Conservation (phyloP, 2,888 invertebrate species). For the Dryocosmus kuriphilus region DNA sequence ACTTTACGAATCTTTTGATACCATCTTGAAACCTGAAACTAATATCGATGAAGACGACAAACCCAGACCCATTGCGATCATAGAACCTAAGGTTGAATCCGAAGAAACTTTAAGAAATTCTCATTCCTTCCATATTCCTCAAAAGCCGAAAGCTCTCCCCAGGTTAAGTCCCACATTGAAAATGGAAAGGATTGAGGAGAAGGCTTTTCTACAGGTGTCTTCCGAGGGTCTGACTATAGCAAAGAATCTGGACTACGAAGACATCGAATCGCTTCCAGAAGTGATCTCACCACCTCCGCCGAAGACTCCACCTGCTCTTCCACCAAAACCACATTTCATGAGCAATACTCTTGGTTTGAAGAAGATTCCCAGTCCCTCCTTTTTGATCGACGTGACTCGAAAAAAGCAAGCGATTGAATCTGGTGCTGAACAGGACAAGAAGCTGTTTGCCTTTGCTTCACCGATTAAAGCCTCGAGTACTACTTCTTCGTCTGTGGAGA, state of each 20-base stretch:
- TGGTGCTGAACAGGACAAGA: slow-evolving; percentile 57
- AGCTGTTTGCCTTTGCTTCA: slow-evolving; percentile 58
- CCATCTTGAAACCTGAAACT: slow-evolving; percentile 72
- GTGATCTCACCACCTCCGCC: slow-evolving; percentile 80
- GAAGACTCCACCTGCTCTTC: slow-evolving; percentile 81
- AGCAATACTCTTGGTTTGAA: slow-evolving; percentile 73
- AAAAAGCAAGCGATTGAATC: slow-evolving; percentile 62
- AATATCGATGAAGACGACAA: slow-evolving; percentile 69
- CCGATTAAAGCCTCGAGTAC: slow-evolving; percentile 45
- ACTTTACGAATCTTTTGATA: slow-evolving; percentile 61
- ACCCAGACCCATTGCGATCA: slow-evolving; percentile 73
- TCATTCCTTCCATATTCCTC: neutral
- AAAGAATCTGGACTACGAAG: slow-evolving; percentile 75
- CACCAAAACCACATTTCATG: slow-evolving; percentile 88
- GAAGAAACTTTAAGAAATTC: slow-evolving; percentile 45
- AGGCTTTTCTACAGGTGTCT: slow-evolving; percentile 73
- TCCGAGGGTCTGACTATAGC: slow-evolving; percentile 74
- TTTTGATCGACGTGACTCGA: slow-evolving; percentile 72
- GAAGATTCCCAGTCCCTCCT: slow-evolving; percentile 76
- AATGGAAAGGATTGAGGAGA: slow-evolving; percentile 73
- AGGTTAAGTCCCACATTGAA: slow-evolving; percentile 64
- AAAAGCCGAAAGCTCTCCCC: slow-evolving; percentile 12
- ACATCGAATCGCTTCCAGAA: slow-evolving; percentile 74
- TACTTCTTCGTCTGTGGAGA: slow-evolving; percentile 57
- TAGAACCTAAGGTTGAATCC: slow-evolving; percentile 65